Base-by-base conservation (phyloP, 2,113 vertebrate species). In the Amia ocellicauda region DNA sequence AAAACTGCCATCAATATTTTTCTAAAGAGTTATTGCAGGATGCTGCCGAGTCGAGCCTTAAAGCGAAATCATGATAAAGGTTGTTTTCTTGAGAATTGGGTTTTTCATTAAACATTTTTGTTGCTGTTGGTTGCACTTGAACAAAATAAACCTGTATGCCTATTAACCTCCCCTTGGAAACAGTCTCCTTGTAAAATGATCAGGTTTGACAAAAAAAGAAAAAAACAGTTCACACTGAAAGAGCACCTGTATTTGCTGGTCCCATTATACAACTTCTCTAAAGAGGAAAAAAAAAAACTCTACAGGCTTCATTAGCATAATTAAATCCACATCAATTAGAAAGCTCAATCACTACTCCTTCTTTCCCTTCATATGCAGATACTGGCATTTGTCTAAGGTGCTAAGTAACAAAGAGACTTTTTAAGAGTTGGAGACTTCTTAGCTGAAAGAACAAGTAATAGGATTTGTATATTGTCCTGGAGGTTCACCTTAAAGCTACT, bases 311-410 rank as follows among this genome's bases (percentile, higher is more conserved):
- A 94, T 95, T 94, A 94, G 90, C 93, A 93, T 96, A 93, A 93
- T 93, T 94, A 95, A 93, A 93, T 92, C 88, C 86, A 88, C 91
- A 93, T 94, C 92, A 93, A 91, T 94, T 94, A 91, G 90, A 92
- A 76, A 58, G 85, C 89, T 88, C 90, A 89, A 87, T 91, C 89
- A 84, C 66, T 68, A 74, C 76, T 66, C 87, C 85, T 85, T 81
- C 83, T 80, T 88, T 77, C 81, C 83, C 91, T 93, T 93, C 92
- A 89, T 85, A 89, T 85, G 88, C 89, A 94, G 91, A 94, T 92
- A 88, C 78, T 80, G 72, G 74, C 86, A 85, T 93, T 90, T 90
- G 89, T 93, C 89, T 88, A 78, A 92, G 85, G 88, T 87, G 85
- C 74, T 79, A 84, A 83, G 83, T 79, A 81, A 91, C 85, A 91